phyloP scores from a whole-genome alignment of 2,888 invertebrate genomes.

The Cinara cedri region DNA sequence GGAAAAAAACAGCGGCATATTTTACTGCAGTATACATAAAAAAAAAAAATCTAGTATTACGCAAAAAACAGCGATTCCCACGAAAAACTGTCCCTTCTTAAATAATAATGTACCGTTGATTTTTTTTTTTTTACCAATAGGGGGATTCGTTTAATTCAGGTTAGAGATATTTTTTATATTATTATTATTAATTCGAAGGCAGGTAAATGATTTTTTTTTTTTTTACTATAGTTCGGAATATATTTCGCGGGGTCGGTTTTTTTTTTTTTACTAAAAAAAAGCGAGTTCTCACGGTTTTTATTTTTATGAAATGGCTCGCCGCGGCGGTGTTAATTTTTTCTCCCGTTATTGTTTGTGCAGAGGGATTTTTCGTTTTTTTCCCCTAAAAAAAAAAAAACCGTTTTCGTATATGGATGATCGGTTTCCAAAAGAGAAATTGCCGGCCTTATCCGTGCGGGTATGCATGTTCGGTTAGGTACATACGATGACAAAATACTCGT shows the following conservation, averaged over 20 bases:
- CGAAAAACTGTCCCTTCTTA: constrained; percentile 52
- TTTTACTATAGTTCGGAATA: constrained; percentile 43
- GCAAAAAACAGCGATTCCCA: constrained; percentile 53
- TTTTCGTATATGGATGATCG: constrained; percentile 47
- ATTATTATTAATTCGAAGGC: constrained; percentile 48
- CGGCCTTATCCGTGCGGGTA: constrained; percentile 10
- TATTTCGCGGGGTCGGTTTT: constrained; percentile 29
- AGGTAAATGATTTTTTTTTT: constrained; percentile 33
- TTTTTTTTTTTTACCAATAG: constrained; percentile 40
- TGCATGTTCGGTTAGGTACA: background rate
- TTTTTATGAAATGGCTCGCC: background rate
- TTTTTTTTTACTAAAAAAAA: constrained; percentile 48
- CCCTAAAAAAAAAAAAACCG: constrained; percentile 19
- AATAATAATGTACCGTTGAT: background rate
- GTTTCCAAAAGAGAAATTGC: constrained; percentile 53
- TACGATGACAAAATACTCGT: constrained; percentile 19
- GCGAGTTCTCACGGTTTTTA: constrained; percentile 53
- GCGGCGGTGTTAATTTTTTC: constrained; percentile 53
- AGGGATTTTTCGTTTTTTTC: constrained; percentile 17
- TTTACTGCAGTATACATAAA: background rate
- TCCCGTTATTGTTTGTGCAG: constrained; percentile 47
- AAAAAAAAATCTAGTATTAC: constrained; percentile 44
- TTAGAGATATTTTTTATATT: constrained; percentile 32
- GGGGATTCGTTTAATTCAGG: constrained; percentile 51
- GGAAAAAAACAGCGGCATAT: constrained; percentile 19